Base-by-base conservation (phyloP, 2,888 invertebrate species). In the Cylindroiulus punctatus region DNA sequence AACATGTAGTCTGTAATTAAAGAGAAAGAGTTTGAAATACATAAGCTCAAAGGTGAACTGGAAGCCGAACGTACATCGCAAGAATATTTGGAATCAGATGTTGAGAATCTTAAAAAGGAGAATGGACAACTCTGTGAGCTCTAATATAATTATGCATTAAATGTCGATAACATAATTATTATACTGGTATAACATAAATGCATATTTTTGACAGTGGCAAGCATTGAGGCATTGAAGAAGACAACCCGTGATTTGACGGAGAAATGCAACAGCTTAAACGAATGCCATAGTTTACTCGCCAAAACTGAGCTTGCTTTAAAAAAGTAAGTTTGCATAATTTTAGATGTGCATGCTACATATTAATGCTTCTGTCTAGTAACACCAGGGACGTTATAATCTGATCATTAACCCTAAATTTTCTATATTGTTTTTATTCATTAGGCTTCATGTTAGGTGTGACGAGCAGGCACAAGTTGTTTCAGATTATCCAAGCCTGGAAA, bases 21-120 rank as follows among this genome's bases (percentile, higher is more conserved):
- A 52, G 84, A 84, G 8, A 84, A 84, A 47, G 84, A 84, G 22
- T 10, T n/a, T 10, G 47, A 84, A 52, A 84, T 84, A 10, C 22
- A 52, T 84, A 42, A 47, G 10, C 52, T 84, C 0, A 57, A 52
- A 30, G 52, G n/a, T 0, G 26, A 84, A 19, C 84, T 84, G 19
- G 84, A 84, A 17, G 14, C 84, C 7, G 84, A 84, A 47, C 19
- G n/a, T 1, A 84, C 30, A 12, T n/a, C n/a, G 12, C n/a, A 30
- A 40, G 40, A 40, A 0, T 83, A 83, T 19, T 83, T 83, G 40
- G 83, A 83, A 19, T 12, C 5, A 10, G 40, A 83, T 40, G 3
- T 83, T 0, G 40, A 42, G 26, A 22, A 83, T 0, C 1, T 76
- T 0, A 76, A 76, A 12, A 76, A 30, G 30, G 76, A 76, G 14